Evolutionary conservation across 1,140 invertebrate genomes (phyloP).

Genomic region (Archegozetes longisetosus): DNA sequence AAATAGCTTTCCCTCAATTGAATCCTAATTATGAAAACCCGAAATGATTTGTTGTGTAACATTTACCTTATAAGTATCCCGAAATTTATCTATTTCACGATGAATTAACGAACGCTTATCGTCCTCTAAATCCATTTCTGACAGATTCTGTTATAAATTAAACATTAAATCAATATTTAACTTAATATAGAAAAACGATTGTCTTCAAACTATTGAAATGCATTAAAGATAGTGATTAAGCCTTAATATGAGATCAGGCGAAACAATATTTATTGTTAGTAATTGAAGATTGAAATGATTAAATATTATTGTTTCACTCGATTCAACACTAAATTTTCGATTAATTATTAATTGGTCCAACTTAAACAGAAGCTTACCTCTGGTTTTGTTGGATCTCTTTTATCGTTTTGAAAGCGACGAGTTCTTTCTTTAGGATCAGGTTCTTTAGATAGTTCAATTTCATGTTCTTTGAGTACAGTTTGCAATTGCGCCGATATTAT

Average conservation of each 20-base stretch:
- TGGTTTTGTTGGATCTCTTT: neutral
- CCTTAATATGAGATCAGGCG: too few species aligned
- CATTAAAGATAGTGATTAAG: too few species aligned
- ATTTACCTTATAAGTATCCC: constrained; percentile 88
- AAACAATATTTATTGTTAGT: too few species aligned
- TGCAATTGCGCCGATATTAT: constrained; percentile 19
- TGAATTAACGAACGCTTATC: constrained; percentile 84
- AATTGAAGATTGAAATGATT: too few species aligned
- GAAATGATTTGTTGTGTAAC: too few species aligned
- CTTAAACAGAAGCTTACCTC: neutral
- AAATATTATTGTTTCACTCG: too few species aligned
- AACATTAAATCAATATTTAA: neutral
- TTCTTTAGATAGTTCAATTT: constrained; percentile 20
- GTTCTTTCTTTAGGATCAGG: neutral
- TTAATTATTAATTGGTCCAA: neutral
- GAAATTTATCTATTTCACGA: constrained; percentile 86
- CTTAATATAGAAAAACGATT: too few species aligned
- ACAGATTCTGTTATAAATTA: constrained; percentile 23
- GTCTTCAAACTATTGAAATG: too few species aligned
- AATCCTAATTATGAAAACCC: too few species aligned
- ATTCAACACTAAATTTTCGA: too few species aligned
- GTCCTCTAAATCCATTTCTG: constrained; percentile 61
- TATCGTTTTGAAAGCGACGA: neutral
- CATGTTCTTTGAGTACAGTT: constrained; percentile 20
- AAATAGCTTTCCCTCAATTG: too few species aligned